Conservation (phyloP, 2,888 invertebrate species). For the Acronicta psi region DNA sequence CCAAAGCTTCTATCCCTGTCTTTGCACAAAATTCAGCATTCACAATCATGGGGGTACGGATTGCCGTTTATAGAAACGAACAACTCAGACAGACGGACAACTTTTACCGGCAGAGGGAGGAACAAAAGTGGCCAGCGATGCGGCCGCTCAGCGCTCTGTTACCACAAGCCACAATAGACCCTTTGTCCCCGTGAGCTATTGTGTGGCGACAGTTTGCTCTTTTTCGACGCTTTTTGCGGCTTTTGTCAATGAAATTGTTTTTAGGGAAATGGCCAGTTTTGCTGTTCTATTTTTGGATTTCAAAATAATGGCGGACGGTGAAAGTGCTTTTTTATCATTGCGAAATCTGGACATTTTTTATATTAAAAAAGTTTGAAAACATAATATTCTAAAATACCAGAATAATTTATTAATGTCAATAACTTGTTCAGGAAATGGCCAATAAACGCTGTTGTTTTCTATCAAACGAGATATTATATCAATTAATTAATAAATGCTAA, state of each 20-base stretch:
- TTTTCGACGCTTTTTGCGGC: slow-evolving; percentile 42
- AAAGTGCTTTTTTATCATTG: not conserved
- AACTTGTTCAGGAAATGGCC: slow-evolving; percentile 12
- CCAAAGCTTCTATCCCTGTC: not conserved
- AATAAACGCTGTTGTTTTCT: not conserved
- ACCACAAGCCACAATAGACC: slow-evolving; percentile 46
- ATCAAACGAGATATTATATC: slow-evolving; percentile 2
- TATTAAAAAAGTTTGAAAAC: not conserved
- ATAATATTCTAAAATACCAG: not conserved
- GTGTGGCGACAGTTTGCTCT: slow-evolving; percentile 44
- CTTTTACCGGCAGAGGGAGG: slow-evolving; percentile 19
- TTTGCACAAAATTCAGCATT: slow-evolving; percentile 16
- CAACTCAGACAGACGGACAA: slow-evolving; percentile 21
- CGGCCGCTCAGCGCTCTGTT: slow-evolving; percentile 11
- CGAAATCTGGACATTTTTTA: not conserved
- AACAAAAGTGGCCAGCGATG: slow-evolving; percentile 37
- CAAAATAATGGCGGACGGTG: not conserved
- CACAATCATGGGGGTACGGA: slow-evolving; percentile 33
- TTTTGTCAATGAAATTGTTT: slow-evolving; percentile 49
- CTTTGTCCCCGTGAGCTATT: slow-evolving; percentile 52
- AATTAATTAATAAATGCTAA: slow-evolving; percentile 9
- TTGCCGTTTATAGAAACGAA: slow-evolving; percentile 18
- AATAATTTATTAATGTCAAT: slow-evolving; percentile 7
- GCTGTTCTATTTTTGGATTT: slow-evolving; percentile 18
- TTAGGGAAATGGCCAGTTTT: slow-evolving; percentile 39